These are phyloP conservation scores for Alces alces DNA, from an alignment of 2,113 vertebrate genomes.

Conservation along the genomic window DNA sequence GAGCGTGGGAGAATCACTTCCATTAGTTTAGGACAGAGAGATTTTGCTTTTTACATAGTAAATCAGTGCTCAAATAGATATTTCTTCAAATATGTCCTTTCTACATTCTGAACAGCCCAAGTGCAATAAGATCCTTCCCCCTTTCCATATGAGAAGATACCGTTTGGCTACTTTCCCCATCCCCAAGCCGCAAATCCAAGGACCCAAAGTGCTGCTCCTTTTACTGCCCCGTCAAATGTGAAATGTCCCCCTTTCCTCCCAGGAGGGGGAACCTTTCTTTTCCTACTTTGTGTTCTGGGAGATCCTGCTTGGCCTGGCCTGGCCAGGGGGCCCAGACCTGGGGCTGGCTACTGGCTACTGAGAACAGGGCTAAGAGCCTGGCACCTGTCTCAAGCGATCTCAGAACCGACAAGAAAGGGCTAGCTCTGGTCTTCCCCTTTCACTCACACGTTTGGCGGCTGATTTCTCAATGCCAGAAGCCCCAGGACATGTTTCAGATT, in stretches of 20 bases:
- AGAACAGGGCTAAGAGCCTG: not conserved
- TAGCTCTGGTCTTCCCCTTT: not conserved
- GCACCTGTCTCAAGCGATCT: not conserved
- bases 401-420: constrained; percentile 11
- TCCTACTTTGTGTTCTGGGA: not conserved
- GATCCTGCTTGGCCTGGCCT: not conserved
- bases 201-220: constrained; percentile 1
- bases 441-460: not conserved
- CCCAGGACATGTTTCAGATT: not conserved
- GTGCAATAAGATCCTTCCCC: constrained; percentile 72
- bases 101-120: constrained; percentile 85
- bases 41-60: constrained; percentile 86
- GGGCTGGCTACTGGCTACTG: not conserved
- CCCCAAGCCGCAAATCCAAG: not conserved
- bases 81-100: constrained; percentile 82
- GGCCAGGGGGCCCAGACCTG: not conserved
- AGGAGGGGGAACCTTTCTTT: not conserved
- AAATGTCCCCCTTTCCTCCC: not conserved
- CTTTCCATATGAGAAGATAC: constrained; percentile 45
- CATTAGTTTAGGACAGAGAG: constrained; percentile 81
- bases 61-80: constrained; percentile 87
- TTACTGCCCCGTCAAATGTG: not conserved
- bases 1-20: constrained; percentile 78
- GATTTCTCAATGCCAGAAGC: not conserved
- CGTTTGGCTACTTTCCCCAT: constrained; percentile 43